Evolutionary conservation across 2,797 vertebrate genomes (phyloP).

Genomic region (Anguilla marmorata): DNA sequence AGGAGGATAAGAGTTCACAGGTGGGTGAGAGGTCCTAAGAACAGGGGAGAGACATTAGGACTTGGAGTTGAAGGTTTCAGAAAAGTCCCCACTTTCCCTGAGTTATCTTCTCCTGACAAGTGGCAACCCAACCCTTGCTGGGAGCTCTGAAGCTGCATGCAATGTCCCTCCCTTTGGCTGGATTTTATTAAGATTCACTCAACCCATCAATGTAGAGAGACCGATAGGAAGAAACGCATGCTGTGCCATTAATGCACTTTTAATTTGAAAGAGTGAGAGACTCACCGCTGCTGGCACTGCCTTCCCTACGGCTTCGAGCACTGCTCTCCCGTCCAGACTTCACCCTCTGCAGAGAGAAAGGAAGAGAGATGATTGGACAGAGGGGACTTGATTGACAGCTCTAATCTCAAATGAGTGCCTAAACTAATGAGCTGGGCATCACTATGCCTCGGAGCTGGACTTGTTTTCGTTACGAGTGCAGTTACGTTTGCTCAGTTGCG

Average conservation of each 20-base stretch:
- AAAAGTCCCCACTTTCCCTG: too few relatives aligned
- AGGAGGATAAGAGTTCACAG: conserved; percentile 35
- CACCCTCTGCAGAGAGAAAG: conserved; percentile 67
- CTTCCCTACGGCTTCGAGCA: conserved; percentile 77
- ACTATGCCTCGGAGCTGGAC: background rate
- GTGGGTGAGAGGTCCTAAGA: conserved; percentile 33
- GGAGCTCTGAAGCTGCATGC: background rate
- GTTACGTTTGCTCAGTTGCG: background rate
- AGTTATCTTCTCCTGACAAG: background rate
- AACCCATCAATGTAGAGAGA: background rate
- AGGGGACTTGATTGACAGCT: conserved; percentile 3
- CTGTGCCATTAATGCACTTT: background rate
- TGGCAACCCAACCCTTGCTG: background rate
- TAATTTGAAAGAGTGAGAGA: conserved; percentile 38
- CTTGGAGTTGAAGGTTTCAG: background rate
- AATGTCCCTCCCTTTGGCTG: background rate
- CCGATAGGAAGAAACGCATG: background rate
- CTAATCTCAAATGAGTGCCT: background rate
- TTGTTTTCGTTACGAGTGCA: background rate
- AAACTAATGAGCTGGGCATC: background rate
- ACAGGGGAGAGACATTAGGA: background rate
- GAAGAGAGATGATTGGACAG: conserved; percentile 9
- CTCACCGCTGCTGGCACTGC: conserved; percentile 84
- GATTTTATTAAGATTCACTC: background rate
- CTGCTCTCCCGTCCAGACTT: conserved; percentile 87